Conservation (phyloP, 2,113 vertebrate genomes). For the Hystrix brachyura region DNA sequence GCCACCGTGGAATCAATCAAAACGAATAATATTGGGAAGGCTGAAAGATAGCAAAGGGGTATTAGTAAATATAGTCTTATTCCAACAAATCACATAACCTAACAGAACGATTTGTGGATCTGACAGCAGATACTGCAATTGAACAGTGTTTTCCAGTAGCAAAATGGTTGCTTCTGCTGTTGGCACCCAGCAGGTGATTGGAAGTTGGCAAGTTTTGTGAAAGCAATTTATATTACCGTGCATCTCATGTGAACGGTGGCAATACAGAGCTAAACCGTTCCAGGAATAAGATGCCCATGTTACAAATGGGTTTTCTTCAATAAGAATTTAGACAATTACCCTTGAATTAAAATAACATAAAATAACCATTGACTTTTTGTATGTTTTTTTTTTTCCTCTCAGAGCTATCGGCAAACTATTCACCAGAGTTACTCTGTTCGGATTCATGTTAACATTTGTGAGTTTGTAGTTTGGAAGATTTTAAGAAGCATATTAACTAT, state of each 20-base stretch:
- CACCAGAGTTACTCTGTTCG: neutral
- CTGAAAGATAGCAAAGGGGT: slow-evolving; percentile 33
- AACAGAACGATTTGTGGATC: slow-evolving; percentile 83
- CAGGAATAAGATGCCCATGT: slow-evolving; percentile 85
- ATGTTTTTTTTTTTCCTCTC: neutral
- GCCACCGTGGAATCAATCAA: neutral
- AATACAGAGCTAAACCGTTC: slow-evolving; percentile 85
- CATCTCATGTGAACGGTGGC: slow-evolving; percentile 83
- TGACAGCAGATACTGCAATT: slow-evolving; percentile 83
- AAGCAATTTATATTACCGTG: slow-evolving; percentile 84
- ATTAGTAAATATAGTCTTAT: slow-evolving; percentile 65
- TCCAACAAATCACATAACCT: slow-evolving; percentile 75
- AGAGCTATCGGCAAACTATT: neutral
- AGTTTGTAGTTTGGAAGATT: neutral
- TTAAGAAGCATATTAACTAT: neutral
- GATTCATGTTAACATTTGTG: neutral
- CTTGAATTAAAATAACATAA: slow-evolving; percentile 66
- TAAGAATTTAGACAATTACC: slow-evolving; percentile 79
- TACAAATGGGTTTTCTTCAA: slow-evolving; percentile 80
- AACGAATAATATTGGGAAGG: neutral
- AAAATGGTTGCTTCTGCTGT: slow-evolving; percentile 82
- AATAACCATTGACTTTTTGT: neutral
- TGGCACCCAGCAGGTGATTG: slow-evolving; percentile 82
- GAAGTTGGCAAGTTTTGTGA: slow-evolving; percentile 86
- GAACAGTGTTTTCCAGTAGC: slow-evolving; percentile 81